Conservation (phyloP, 2,113 vertebrate genomes). For the human (Homo sapiens) region DNA sequence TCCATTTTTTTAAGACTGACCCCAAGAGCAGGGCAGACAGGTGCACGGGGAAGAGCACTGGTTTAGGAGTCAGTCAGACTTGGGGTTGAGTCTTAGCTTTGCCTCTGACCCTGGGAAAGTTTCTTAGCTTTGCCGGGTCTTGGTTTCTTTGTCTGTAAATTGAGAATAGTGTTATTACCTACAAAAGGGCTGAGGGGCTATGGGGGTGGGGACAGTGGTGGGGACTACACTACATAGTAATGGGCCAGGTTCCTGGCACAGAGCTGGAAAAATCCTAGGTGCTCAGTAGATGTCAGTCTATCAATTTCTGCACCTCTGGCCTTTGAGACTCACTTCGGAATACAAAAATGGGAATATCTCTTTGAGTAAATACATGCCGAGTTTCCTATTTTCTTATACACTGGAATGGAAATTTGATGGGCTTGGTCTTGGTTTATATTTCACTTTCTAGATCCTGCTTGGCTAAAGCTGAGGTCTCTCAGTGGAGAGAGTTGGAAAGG, state of each 20-base stretch:
- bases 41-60: accelerated
- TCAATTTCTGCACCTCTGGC: not conserved
- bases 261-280: not conserved
- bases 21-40: not conserved
- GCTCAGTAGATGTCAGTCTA: accelerated
- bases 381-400: not conserved
- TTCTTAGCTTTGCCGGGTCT: not conserved
- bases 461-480: not conserved
- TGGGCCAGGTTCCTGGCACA: not conserved
- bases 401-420: not conserved
- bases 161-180: not conserved
- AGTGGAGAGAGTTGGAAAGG: not conserved
- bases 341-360: not conserved
- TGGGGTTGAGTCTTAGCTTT: not conserved
- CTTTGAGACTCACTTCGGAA: not conserved
- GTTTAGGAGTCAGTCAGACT: not conserved
- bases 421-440: conserved; percentile 8
- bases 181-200: not conserved
- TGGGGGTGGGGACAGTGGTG: accelerated
- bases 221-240: not conserved
- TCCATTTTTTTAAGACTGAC: no score
- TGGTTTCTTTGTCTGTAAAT: not conserved
- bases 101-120: not conserved
- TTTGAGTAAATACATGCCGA: not conserved
- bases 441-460: conserved; percentile 21